These are phyloP conservation scores for Agriopis aurantiaria DNA, from an alignment of 2,888 invertebrate genomes.

Conservation along the genomic window DNA sequence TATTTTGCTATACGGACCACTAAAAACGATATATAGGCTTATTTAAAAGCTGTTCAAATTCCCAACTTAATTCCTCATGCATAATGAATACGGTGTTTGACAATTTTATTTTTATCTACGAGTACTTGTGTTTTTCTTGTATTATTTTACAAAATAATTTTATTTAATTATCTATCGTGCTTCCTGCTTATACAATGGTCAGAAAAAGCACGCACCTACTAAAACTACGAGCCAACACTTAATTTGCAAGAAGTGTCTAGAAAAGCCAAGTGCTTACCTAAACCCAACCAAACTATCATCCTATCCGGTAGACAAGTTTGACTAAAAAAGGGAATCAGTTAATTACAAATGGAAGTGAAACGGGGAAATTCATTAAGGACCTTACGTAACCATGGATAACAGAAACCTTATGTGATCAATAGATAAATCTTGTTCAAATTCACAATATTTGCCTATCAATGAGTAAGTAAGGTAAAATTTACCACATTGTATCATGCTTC, in stretches of 20 bases:
- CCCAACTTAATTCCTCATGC: too few relatives aligned
- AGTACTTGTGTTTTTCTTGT: too few relatives aligned
- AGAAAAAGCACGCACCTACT: background rate
- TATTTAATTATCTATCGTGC: too few relatives aligned
- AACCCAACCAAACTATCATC: conserved; percentile 9
- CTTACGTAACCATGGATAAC: conserved; percentile 41
- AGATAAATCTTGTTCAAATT: conserved; percentile 41
- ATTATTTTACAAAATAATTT: too few relatives aligned
- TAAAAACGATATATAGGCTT: too few relatives aligned
- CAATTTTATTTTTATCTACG: too few relatives aligned
- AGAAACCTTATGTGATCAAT: conserved; percentile 33
- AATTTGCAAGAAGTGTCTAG: conserved; percentile 4
- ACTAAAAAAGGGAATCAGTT: conserved; percentile 40
- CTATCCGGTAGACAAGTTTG: conserved; percentile 17
- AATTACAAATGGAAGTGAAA: conserved; percentile 46
- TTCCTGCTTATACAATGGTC: background rate
- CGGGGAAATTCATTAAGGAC: conserved; percentile 38
- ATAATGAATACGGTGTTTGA: too few relatives aligned
- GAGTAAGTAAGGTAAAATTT: background rate
- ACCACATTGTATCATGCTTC: background rate
- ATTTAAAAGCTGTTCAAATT: too few relatives aligned
- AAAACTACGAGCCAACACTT: background rate
- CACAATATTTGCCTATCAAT: background rate
- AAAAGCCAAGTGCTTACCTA: background rate
- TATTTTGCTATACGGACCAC: too few relatives aligned